Evolutionary conservation across 2,888 invertebrate genomes (phyloP).

Genomic region (Caenorhabditis zanzibari): DNA sequence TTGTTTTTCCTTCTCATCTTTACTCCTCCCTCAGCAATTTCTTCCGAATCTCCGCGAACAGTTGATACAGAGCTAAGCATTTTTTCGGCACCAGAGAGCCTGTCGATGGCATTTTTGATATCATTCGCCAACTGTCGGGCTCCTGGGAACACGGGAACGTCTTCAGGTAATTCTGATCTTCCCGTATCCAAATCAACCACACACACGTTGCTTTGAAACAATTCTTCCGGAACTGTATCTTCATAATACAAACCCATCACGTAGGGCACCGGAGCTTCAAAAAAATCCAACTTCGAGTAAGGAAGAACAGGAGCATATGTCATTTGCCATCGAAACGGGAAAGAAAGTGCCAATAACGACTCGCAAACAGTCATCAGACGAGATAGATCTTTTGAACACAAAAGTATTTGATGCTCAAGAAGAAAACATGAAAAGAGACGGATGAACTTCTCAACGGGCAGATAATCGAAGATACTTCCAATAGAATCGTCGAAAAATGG

Average conservation of each 20-base stretch:
- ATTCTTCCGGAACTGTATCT: constrained; percentile 79
- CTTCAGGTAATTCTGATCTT: constrained; percentile 94
- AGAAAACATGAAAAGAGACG: constrained; percentile 95
- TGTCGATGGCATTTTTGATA: constrained; percentile 70
- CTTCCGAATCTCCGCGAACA: constrained; percentile 24
- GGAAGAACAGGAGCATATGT: constrained; percentile 99
- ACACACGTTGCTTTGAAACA: constrained; percentile 90
- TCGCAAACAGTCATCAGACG: constrained; percentile 97
- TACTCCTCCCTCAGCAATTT: constrained; percentile 46
- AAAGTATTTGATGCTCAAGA: constrained; percentile 95
- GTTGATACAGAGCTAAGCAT: constrained; percentile 54
- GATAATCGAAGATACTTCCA: constrained; percentile 90
- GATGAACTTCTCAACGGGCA: constrained; percentile 94
- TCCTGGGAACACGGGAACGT: constrained; percentile 94
- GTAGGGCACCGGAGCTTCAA: constrained; percentile 98
- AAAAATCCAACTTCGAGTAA: constrained; percentile 90
- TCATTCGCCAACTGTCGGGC: constrained; percentile 84
- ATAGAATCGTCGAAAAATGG: constrained; percentile 96
- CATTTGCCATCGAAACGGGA: constrained; percentile 98
- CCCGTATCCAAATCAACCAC: constrained; percentile 96
- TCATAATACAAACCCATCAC: constrained; percentile 92
- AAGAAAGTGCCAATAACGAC: constrained; percentile 91
- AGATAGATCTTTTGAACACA: constrained; percentile 96
- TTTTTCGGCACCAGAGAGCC: constrained; percentile 53
- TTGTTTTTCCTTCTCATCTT: constrained; percentile 59